phyloP scores from a whole-genome alignment of 2,888 invertebrate species.

The Ptychoptera albimana region DNA sequence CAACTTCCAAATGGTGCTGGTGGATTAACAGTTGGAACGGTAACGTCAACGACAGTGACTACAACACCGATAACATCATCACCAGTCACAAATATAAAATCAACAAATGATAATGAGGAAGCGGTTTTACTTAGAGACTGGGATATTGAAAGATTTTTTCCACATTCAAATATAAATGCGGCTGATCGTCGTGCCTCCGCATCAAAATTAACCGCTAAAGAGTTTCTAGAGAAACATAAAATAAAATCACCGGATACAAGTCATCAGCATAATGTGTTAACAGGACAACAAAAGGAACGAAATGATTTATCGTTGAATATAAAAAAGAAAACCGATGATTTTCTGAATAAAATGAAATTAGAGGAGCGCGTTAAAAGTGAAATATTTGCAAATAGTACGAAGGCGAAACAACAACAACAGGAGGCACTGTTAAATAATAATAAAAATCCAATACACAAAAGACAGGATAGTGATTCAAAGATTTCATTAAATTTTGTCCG shows the following conservation, averaged over 20 bases:
- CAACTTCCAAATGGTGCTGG: too few relatives aligned
- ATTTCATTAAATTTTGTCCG: conserved; percentile 55
- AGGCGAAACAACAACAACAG: conserved; percentile 9
- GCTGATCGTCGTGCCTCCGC: conserved; percentile 15
- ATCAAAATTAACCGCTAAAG: conserved; percentile 30
- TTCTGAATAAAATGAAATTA: conserved; percentile 13
- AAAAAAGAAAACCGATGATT: conserved; percentile 11
- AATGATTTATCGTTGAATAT: background rate
- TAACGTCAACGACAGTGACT: background rate
- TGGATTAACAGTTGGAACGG: too few relatives aligned
- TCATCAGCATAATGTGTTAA: too few relatives aligned
- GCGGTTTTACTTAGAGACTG: conserved; percentile 69
- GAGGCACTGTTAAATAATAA: conserved; percentile 5
- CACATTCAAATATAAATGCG: conserved; percentile 30
- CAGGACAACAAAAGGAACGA: conserved; percentile 1
- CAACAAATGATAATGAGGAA: conserved; percentile 49
- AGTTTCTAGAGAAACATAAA: conserved; percentile 20
- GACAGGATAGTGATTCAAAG: conserved; percentile 58
- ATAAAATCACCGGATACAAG: conserved; percentile 28
- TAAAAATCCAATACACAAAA: conserved; percentile 34
- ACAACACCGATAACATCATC: conserved; percentile 8
- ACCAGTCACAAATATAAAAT: conserved; percentile 10
- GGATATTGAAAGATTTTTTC: conserved; percentile 78
- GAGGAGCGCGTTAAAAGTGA: conserved; percentile 13
- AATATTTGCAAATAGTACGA: conserved; percentile 12